Percentiles rank a stretch among this genome's conserved stretches.
phyloP scores from a whole-genome alignment of 1,140 invertebrate genomes.

The Drosophila nigromelanica region DNA sequence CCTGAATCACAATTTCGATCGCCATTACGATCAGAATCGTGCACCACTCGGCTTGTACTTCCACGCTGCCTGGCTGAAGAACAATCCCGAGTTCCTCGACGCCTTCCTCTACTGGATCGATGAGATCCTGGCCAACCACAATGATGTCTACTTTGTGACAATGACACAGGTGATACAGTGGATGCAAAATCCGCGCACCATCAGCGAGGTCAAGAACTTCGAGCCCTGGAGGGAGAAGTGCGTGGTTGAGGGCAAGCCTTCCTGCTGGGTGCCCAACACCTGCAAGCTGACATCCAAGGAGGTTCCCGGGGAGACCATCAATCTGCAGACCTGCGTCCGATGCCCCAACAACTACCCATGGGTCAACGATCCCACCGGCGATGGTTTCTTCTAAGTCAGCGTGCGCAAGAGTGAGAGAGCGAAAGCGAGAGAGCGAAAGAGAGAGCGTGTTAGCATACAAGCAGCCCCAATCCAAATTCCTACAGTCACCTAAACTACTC shows the following conservation, averaged over 20 bases:
- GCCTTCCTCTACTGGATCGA: slow-evolving; percentile 98
- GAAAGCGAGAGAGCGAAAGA: slow-evolving; percentile 2
- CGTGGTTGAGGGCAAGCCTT: slow-evolving; percentile 89
- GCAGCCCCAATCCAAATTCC: slow-evolving; percentile 39
- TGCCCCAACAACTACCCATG: slow-evolving; percentile 96
- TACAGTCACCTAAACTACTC: slow-evolving; percentile 38
- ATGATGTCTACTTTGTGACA: slow-evolving; percentile 98
- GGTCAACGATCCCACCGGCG: slow-evolving; percentile 94
- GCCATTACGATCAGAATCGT: slow-evolving; percentile 97
- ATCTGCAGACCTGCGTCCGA: slow-evolving; percentile 95
- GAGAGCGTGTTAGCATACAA: slow-evolving; percentile 35
- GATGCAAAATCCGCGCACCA: slow-evolving; percentile 96
- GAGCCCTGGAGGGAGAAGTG: slow-evolving; percentile 98
- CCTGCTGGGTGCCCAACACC: slow-evolving; percentile 94
- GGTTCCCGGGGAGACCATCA: slow-evolving; percentile 95
- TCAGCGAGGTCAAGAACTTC: slow-evolving; percentile 94
- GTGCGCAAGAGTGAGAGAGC: not conserved
- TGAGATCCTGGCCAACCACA: slow-evolving; percentile 93
- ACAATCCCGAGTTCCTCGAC: slow-evolving; percentile 96
- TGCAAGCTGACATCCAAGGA: slow-evolving; percentile 96
- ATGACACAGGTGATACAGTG: slow-evolving; percentile 98
- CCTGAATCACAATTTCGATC: slow-evolving; percentile 97
- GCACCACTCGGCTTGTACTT: slow-evolving; percentile 97
- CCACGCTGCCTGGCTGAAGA: slow-evolving; percentile 98
- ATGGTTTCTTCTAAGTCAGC: slow-evolving; percentile 92